Evolutionary conservation across 1,140 invertebrate genomes (phyloP).

Genomic region (Diorhabda elongata): DNA sequence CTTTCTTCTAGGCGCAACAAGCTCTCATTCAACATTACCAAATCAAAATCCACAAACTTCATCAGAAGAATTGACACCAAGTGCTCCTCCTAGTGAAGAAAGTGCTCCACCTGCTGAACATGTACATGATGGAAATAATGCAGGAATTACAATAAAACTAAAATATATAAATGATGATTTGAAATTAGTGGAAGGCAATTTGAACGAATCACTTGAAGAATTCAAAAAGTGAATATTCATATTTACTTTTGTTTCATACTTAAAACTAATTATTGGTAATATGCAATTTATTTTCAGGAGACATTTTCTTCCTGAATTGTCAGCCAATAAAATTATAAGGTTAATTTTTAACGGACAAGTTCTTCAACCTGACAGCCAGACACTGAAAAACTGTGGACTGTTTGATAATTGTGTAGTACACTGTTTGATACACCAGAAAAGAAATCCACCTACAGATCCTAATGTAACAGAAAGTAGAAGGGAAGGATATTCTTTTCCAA

Average conservation of each 20-base stretch:
- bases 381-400: constrained; percentile 72
- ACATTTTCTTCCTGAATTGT: constrained; percentile 76
- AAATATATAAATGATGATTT: constrained; percentile 86
- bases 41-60: not conserved
- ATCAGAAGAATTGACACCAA: not conserved
- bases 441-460: constrained; percentile 32
- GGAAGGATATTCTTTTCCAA: not conserved
- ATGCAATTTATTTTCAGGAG: constrained; percentile 55
- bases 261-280: too few relatives aligned
- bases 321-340: constrained; percentile 70
- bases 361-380: constrained; percentile 68
- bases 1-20: not conserved
- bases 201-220: constrained; percentile 72
- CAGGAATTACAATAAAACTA: constrained; percentile 68
- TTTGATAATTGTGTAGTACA: constrained; percentile 85
- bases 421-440: constrained; percentile 69
- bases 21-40: not conserved
- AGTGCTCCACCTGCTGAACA: constrained; percentile 4
- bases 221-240: constrained; percentile 71
- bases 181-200: constrained; percentile 70
- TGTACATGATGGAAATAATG: constrained; percentile 40
- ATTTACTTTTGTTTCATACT: too few relatives aligned
- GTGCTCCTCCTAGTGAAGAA: constrained; percentile 4
- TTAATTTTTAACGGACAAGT: constrained; percentile 87
- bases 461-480: constrained; percentile 3